Percentiles rank a stretch among this genome's conserved stretches.
These are phyloP conservation scores for Vidua chalybeata DNA, from an alignment of 2,113 vertebrate genomes.

Conservation along the genomic window DNA sequence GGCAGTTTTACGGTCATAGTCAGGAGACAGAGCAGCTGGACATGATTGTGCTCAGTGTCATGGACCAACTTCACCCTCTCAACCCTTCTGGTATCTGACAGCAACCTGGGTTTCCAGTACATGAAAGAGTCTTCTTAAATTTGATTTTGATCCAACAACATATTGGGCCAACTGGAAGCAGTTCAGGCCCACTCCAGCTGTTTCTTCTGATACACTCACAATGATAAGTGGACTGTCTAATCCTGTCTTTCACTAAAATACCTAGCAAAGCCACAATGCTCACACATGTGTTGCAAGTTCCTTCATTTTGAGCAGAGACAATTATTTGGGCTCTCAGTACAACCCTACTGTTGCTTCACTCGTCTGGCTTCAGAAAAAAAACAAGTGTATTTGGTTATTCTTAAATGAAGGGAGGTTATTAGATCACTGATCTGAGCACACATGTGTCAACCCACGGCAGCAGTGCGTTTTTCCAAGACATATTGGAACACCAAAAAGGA, in stretches of 20 bases:
- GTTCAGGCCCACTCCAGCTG: neutral
- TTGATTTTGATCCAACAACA: neutral
- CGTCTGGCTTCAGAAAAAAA: neutral
- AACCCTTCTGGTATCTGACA: neutral
- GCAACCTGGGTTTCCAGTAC: neutral
- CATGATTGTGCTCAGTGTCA: neutral
- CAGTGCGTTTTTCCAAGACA: neutral
- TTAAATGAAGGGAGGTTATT: neutral
- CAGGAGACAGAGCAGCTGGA: neutral
- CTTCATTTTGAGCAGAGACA: neutral
- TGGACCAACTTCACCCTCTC: neutral
- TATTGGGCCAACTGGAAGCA: neutral
- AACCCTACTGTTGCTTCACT: neutral
- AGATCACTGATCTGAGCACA: neutral
- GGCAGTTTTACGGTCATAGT: accelerated
- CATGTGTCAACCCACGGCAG: neutral
- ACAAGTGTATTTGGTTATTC: neutral
- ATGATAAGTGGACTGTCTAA: neutral
- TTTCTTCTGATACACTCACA: neutral
- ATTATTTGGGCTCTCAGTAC: neutral
- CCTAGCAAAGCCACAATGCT: neutral
- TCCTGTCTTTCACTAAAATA: neutral
- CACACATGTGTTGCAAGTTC: neutral
- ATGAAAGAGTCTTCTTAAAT: neutral
- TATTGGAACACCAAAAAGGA: neutral